These are phyloP conservation scores for Hydrophis major DNA, from an alignment of 2,797 vertebrate genomes.

Conservation along the genomic window DNA sequence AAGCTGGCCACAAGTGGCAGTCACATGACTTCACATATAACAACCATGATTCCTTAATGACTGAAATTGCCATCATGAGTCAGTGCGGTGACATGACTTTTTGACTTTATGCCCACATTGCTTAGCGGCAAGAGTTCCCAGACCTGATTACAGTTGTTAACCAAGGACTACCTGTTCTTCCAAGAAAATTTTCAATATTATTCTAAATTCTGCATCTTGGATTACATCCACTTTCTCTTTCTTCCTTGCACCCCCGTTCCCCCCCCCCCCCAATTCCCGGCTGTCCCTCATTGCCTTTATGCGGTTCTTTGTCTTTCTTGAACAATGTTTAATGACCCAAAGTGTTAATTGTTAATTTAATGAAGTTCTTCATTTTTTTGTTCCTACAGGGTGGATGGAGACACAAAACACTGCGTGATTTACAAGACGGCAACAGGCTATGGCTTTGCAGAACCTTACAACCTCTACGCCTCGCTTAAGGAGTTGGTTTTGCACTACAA, in stretches of 20 bases:
- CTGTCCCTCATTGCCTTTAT: neutral
- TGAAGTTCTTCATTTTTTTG: neutral
- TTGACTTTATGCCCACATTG: neutral
- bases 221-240: neutral
- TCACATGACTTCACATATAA: neutral
- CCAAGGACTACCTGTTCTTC: neutral
- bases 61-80: neutral
- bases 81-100: neutral
- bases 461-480: constrained; percentile 85
- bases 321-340: neutral
- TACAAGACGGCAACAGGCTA: constrained; percentile 86
- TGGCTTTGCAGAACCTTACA: constrained; percentile 91
- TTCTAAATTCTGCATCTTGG: neutral
- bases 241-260: neutral
- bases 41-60: neutral
- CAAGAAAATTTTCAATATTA: neutral
- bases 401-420: constrained; percentile 93
- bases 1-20: neutral
- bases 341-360: neutral
- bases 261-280: neutral
- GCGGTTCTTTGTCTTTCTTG: neutral
- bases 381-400: constrained; percentile 80
- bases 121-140: neutral
- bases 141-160: neutral
- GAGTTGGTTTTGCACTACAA: constrained; percentile 92